Evolutionary conservation across 2,888 invertebrate species (phyloP).

Genomic region (Orchesella flavescens): DNA sequence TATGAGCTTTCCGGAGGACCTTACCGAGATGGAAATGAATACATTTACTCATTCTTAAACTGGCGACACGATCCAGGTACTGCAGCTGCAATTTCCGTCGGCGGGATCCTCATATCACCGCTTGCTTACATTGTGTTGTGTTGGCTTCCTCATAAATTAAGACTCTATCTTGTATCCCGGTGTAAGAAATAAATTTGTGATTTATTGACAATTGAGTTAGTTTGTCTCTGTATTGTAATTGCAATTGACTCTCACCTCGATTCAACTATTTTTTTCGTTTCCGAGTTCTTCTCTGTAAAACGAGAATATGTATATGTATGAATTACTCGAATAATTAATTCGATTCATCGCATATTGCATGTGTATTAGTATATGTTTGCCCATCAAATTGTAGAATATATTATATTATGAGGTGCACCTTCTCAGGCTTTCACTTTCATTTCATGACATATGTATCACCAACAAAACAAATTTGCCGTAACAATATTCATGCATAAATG

Average conservation of each 20-base stretch:
- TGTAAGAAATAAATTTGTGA: slow-evolving; percentile 23
- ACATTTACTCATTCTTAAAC: slow-evolving; percentile 60
- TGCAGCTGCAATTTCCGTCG: slow-evolving; percentile 20
- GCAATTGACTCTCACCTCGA: no score
- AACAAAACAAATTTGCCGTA: no score
- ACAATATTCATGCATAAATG: no score
- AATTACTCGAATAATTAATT: not conserved
- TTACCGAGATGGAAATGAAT: slow-evolving; percentile 55
- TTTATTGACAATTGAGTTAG: no score
- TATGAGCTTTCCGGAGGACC: slow-evolving; percentile 55
- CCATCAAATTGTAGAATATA: no score
- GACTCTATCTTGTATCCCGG: slow-evolving; percentile 27
- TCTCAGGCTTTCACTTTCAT: no score
- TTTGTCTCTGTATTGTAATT: no score
- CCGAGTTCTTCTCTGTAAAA: no score
- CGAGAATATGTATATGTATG: not conserved
- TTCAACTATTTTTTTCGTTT: no score
- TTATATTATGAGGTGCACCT: no score
- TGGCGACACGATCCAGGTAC: slow-evolving; percentile 51
- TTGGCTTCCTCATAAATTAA: slow-evolving; percentile 46
- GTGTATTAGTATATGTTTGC: not conserved
- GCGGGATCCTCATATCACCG: slow-evolving; percentile 39
- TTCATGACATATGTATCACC: no score
- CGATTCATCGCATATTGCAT: no score
- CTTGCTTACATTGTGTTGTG: slow-evolving; percentile 47